A percentile compares a stretch with the other conserved stretches of the same genome.
Evolutionary conservation across 2,888 invertebrate species (phyloP).

Genomic region (Rhyacophila evoluta): DNA sequence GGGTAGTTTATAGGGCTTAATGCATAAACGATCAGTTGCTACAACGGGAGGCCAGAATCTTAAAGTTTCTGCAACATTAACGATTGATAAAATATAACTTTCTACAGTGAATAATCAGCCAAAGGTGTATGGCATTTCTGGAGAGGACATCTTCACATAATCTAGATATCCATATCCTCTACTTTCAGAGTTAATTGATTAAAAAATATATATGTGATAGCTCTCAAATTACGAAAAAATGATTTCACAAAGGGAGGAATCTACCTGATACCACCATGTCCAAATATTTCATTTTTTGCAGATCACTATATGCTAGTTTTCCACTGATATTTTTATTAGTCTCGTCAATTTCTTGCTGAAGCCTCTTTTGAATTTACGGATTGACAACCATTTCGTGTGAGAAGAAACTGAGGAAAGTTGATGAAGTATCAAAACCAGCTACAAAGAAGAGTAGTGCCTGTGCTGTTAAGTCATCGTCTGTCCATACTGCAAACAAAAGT

Average conservation of each 20-base stretch:
- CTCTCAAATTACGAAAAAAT: too few species aligned
- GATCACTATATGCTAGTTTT: constrained; percentile 60
- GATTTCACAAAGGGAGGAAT: too few species aligned
- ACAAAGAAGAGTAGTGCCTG: constrained; percentile 61
- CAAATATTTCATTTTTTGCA: constrained; percentile 60
- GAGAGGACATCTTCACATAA: too few species aligned
- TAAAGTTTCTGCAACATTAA: constrained; percentile 56
- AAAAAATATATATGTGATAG: too few species aligned
- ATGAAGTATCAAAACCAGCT: constrained; percentile 61
- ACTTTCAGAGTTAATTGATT: too few species aligned
- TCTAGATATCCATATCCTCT: too few species aligned
- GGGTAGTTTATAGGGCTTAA: constrained; percentile 57
- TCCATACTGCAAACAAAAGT: constrained; percentile 57
- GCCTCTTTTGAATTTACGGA: constrained; percentile 59
- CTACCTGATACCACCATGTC: constrained; percentile 68
- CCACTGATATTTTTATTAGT: constrained; percentile 59
- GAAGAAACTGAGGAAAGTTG: constrained; percentile 59
- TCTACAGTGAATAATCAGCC: too few species aligned
- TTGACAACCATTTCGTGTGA: constrained; percentile 60
- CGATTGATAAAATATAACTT: too few species aligned
- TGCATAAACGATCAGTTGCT: constrained; percentile 58
- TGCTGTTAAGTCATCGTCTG: constrained; percentile 59
- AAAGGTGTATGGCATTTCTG: too few species aligned
- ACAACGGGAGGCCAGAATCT: constrained; percentile 57
- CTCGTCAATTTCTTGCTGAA: constrained; percentile 59